These are phyloP conservation scores for Metalampra italica DNA, from an alignment of 2,888 invertebrate genomes.

Conservation along the genomic window DNA sequence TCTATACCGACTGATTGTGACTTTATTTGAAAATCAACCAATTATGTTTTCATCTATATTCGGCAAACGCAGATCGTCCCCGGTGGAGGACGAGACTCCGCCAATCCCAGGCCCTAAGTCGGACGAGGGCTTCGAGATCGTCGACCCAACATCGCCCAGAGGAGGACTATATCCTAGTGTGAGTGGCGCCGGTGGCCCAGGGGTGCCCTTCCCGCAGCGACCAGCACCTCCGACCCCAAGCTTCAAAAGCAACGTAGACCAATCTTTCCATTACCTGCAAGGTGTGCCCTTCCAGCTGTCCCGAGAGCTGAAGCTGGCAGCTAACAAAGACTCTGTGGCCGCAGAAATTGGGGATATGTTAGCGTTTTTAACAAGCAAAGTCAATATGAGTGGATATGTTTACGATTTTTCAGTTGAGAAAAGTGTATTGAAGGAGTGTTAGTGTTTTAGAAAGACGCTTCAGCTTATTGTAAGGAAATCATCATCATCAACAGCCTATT, in stretches of 20 bases:
- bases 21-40: too few relatives aligned
- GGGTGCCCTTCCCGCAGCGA: constrained; percentile 38
- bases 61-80: constrained; percentile 66
- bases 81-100: constrained; percentile 63
- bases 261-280: constrained; percentile 68
- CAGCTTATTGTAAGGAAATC: too few relatives aligned
- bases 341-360: constrained; percentile 72
- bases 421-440: constrained; percentile 75
- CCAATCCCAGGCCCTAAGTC: constrained; percentile 64
- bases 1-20: neutral
- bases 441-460: constrained; percentile 5
- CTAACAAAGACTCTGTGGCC: constrained; percentile 67
- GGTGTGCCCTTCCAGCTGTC: constrained; percentile 77
- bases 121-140: constrained; percentile 63
- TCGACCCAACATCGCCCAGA: constrained; percentile 45
- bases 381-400: constrained; percentile 55
- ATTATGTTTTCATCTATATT: constrained; percentile 73
- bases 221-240: constrained; percentile 52
- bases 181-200: constrained; percentile 29
- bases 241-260: constrained; percentile 26
- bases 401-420: constrained; percentile 77
- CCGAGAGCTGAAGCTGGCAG: constrained; percentile 61
- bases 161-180: constrained; percentile 56
- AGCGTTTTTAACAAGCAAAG: constrained; percentile 69
- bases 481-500: too few relatives aligned